Base-by-base conservation (phyloP, 2,888 invertebrate species). In the Eustalomyia histrio region DNA sequence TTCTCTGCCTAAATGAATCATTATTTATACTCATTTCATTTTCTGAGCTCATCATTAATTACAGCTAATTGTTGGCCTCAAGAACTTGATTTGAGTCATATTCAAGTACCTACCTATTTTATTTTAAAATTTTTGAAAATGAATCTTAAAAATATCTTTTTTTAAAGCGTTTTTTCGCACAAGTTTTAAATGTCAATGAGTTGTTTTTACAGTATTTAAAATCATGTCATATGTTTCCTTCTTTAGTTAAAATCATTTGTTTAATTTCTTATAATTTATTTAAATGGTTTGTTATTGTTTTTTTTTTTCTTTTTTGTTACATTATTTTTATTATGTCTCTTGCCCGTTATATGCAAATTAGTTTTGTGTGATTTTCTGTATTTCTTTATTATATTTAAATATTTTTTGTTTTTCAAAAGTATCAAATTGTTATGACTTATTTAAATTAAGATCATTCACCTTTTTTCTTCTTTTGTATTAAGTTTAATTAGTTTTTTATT, bases 341-440 rank as follows among this genome's bases (percentile, higher is more conserved):
- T 63, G 14, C 63, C 39, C 17, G 12, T 57, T 74, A n/a, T 79
- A 47, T 67, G 68, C 67, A 68, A 65, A 39, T 67, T 63, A 24
- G 16, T 64, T n/a, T 47, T 58, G 80, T 84, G 35, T 82, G 69
- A 78, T 75, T 79, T 76, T 82, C 84, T 80, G 78, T 76, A 78
- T 53, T 60, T 72, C 50, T 60, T 50, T 10, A 14, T 76, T 71
- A 76, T 75, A 50, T 50, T 58, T 57, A 65, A 71, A 78, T 21
- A 47, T 50, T 29, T 53, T 24, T 80, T 74, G 74, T 57, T 29
- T n/a, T 35, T 10, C 72, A 12, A 24, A 29, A 12, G 14, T 52
- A 64, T 71, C 9, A 69, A 76, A 60, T 67, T 68, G 17, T 43
- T 72, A 47, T 50, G 29, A 63, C 43, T 79, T 72, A 61, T 67